Evolutionary conservation across 2,113 vertebrate species (phyloP).

Genomic region (Vidua macroura): DNA sequence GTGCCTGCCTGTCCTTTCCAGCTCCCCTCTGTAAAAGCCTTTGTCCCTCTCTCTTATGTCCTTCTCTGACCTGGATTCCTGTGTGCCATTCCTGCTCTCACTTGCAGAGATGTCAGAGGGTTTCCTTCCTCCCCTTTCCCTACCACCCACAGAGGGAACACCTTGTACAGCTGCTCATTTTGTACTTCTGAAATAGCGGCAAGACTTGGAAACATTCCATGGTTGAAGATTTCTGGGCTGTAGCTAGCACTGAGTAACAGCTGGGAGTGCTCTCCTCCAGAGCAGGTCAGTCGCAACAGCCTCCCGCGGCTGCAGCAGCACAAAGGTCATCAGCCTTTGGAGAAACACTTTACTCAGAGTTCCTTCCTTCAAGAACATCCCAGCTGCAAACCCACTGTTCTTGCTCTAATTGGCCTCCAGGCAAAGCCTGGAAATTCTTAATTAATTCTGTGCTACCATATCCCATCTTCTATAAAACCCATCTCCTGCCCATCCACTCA

Average conservation of each 20-base stretch:
- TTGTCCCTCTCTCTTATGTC: not conserved
- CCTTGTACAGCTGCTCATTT: not conserved
- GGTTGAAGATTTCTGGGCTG: not conserved
- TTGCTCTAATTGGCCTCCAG: not conserved
- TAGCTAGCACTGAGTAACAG: not conserved
- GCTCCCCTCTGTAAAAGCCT: not conserved
- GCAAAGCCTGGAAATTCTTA: not conserved
- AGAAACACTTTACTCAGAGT: not conserved
- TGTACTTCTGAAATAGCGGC: not conserved
- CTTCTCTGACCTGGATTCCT: not conserved
- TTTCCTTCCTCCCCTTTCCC: not conserved
- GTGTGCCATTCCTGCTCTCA: not conserved
- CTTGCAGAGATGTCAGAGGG: not conserved
- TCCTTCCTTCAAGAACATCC: not conserved
- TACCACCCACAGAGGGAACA: constrained; percentile 24
- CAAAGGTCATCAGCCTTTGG: not conserved
- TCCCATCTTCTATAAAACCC: not conserved
- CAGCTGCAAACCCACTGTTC: not conserved
- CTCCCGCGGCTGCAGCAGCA: not conserved
- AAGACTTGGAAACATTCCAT: not conserved
- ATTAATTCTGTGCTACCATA: not conserved
- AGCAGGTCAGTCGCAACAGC: not conserved
- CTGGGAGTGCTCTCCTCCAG: not conserved
- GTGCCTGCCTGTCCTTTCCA: not conserved
- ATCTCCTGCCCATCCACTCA: not conserved